Conservation (phyloP, 2,113 vertebrate genomes). For the Odobenus rosmarus region DNA sequence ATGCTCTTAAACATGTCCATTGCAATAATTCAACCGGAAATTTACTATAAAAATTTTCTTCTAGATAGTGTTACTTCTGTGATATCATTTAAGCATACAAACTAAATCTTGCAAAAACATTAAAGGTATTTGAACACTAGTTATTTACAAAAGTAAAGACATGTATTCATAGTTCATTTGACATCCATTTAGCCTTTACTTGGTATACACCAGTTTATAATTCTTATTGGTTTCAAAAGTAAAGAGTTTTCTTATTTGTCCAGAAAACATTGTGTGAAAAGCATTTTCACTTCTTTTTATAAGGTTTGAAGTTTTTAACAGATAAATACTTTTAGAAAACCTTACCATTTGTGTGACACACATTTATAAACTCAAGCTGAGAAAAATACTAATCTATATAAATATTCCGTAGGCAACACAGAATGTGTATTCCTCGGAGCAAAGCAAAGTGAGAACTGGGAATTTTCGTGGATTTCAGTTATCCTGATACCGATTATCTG, state of each 20-base stretch:
- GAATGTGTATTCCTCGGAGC: constrained; percentile 32
- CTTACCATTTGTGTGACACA: not conserved
- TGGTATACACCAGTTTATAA: not conserved
- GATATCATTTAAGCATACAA: not conserved
- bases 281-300: constrained; percentile 18
- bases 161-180: not conserved
- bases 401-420: constrained; percentile 37
- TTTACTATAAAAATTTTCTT: constrained; percentile 16
- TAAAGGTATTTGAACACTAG: not conserved
- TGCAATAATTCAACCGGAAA: constrained; percentile 52
- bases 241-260: not conserved
- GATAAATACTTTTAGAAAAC: constrained; percentile 34
- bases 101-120: not conserved
- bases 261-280: constrained; percentile 12
- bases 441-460: constrained; percentile 31
- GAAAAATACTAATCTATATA: constrained; percentile 64
- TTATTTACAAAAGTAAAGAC: constrained; percentile 2
- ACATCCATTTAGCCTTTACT: not conserved
- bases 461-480: constrained; percentile 31
- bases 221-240: constrained; percentile 28
- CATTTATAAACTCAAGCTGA: constrained; percentile 63
- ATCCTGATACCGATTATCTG: constrained; percentile 30
- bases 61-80: not conserved
- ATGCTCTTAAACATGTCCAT: constrained; percentile 46
- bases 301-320: constrained; percentile 47